Evolutionary conservation across 2,113 vertebrate genomes (phyloP).

Genomic region (Paedocypris sp.): DNA sequence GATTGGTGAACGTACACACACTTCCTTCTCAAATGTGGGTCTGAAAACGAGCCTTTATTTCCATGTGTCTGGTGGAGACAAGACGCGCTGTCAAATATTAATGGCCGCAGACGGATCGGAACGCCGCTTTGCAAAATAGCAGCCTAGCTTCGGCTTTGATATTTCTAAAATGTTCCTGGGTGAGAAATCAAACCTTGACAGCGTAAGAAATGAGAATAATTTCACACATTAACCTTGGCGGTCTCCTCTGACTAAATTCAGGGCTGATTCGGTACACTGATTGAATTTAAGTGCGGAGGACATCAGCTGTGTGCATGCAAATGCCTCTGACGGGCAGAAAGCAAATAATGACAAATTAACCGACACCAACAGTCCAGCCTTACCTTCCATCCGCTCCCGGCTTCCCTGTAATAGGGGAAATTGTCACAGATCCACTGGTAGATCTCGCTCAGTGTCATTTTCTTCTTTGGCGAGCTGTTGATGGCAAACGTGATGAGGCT

Average conservation of each 20-base stretch:
- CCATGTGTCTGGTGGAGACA: conserved; percentile 18
- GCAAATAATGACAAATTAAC: conserved; percentile 21
- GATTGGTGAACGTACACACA: conserved; percentile 61
- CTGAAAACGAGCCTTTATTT: conserved; percentile 26
- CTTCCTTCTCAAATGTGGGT: conserved; percentile 23
- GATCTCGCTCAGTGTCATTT: conserved; percentile 89
- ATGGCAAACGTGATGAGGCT: conserved; percentile 89
- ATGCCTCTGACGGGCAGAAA: conserved; percentile 21
- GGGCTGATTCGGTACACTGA: conserved; percentile 32
- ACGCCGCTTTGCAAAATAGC: conserved; percentile 9
- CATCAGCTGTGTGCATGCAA: conserved; percentile 29
- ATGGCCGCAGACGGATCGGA: conserved; percentile 16
- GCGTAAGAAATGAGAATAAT: conserved; percentile 28
- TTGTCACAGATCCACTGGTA: conserved; percentile 91
- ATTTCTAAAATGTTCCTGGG: conserved; percentile 22
- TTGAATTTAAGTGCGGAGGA: conserved; percentile 30
- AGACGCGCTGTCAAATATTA: conserved; percentile 28
- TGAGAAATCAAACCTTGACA: conserved; percentile 21
- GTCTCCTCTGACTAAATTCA: conserved; percentile 28
- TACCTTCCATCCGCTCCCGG: conserved; percentile 91
- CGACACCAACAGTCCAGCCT: conserved; percentile 27
- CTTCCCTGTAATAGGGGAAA: conserved; percentile 86
- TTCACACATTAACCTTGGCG: conserved; percentile 31
- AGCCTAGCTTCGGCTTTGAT: conserved; percentile 16
- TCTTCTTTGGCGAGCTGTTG: conserved; percentile 88